These are phyloP conservation scores for Corbicula japonica DNA, from an alignment of 2,888 invertebrate genomes.

Conservation along the genomic window DNA sequence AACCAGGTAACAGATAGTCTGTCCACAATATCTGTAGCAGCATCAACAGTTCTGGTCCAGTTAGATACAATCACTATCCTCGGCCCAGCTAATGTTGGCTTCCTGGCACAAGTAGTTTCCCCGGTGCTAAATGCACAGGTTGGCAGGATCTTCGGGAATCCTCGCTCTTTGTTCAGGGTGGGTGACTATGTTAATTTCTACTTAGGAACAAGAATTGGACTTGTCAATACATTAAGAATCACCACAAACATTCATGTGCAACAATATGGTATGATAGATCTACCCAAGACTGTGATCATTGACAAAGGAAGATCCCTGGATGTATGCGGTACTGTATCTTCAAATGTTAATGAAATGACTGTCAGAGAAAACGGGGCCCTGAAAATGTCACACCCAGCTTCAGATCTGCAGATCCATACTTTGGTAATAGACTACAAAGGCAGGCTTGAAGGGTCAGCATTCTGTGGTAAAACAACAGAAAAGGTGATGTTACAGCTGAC, in stretches of 20 bases:
- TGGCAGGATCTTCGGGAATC: conserved; percentile 58
- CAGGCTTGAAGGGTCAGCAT: conserved; percentile 45
- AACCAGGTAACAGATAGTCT: conserved; percentile 40
- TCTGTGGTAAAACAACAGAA: conserved; percentile 42
- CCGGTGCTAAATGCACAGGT: conserved; percentile 57
- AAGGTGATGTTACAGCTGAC: conserved; percentile 37
- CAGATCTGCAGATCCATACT: conserved; percentile 46
- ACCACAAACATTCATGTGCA: conserved; percentile 63
- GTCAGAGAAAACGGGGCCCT: conserved; percentile 64
- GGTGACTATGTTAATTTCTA: conserved; percentile 59
- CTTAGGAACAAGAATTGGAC: conserved; percentile 44
- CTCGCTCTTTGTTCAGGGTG: conserved; percentile 50
- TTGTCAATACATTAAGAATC: conserved; percentile 37
- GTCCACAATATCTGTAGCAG: conserved; percentile 58
- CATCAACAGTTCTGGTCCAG: conserved; percentile 30
- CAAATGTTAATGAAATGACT: conserved; percentile 56
- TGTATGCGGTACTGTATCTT: conserved; percentile 70
- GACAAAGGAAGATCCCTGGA: conserved; percentile 63
- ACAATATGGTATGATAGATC: conserved; percentile 61
- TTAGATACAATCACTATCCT: conserved; percentile 56
- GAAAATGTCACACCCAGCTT: conserved; percentile 63
- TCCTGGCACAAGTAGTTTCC: conserved; percentile 40
- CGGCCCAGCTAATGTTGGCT: conserved; percentile 56
- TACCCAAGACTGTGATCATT: conserved; percentile 68
- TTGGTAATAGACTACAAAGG: conserved; percentile 67